Percentiles rank a stretch among this genome's conserved stretches.
phyloP scores from a whole-genome alignment of 2,113 vertebrate genomes.

The Sphaerodactylus townsendi region DNA sequence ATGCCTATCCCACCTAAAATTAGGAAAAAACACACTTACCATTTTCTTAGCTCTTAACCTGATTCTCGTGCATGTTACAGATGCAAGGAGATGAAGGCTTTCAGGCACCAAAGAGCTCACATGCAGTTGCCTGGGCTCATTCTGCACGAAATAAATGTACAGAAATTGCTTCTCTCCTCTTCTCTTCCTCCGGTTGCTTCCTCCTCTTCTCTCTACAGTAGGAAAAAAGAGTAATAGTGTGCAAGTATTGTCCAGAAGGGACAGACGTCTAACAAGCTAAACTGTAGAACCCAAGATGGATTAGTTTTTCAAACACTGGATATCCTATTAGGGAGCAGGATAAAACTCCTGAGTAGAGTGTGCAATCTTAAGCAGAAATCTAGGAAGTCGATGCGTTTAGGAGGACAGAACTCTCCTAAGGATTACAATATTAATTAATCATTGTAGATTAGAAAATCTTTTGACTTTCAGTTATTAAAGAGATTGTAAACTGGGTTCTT shows the following conservation, averaged over 20 bases:
- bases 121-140: not conserved
- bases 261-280: not conserved
- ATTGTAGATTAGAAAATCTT: not conserved
- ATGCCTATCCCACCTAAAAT: constrained; percentile 4
- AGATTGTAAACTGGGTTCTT: not conserved
- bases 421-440: not conserved
- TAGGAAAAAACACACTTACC: constrained; percentile 15
- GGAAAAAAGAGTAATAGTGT: too few relatives aligned
- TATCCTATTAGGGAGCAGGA: not conserved
- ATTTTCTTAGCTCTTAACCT: constrained; percentile 49
- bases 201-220: too few relatives aligned
- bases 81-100: constrained; percentile 26
- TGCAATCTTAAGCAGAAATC: too few relatives aligned
- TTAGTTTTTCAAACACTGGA: not conserved
- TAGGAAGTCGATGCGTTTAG: too few relatives aligned
- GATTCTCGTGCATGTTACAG: constrained; percentile 15
- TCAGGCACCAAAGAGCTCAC: constrained; percentile 6
- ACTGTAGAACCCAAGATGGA: not conserved
- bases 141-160: not conserved
- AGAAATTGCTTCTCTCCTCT: too few relatives aligned
- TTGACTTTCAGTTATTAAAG: not conserved
- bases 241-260: not conserved
- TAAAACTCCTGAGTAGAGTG: not conserved
- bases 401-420: too few relatives aligned
- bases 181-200: too few relatives aligned